These are phyloP conservation scores for Heterotilapia buettikoferi DNA, from an alignment of 2,113 vertebrate species.

Conservation along the genomic window DNA sequence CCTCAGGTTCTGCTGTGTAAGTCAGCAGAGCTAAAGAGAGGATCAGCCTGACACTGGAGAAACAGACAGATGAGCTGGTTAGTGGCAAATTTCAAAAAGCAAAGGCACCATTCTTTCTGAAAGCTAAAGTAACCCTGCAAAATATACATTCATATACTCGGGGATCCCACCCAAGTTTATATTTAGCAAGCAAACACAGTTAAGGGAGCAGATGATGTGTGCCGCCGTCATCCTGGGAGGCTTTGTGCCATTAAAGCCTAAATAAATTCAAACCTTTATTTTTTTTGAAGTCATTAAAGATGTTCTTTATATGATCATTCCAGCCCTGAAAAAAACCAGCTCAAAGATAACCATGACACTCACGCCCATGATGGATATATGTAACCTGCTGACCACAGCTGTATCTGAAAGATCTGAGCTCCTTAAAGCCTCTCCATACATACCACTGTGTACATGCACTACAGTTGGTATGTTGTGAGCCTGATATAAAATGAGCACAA, in stretches of 20 bases:
- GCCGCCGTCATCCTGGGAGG: not conserved
- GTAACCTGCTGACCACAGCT: not conserved
- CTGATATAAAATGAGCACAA: not conserved
- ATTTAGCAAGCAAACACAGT: not conserved
- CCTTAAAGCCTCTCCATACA: not conserved
- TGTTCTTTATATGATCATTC: not conserved
- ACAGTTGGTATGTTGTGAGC: not conserved
- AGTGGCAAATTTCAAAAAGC: not conserved
- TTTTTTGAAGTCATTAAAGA: not conserved
- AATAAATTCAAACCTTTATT: not conserved
- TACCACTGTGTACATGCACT: not conserved
- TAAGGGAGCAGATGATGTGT: not conserved
- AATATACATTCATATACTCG: rapidly evolving
- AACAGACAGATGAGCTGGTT: not conserved
- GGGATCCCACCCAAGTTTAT: not conserved
- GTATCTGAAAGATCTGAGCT: rapidly evolving
- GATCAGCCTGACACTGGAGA: not conserved
- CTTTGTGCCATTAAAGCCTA: not conserved
- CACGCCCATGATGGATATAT: not conserved
- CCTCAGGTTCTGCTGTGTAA: not conserved
- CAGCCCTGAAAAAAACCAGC: not conserved
- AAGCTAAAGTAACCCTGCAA: not conserved
- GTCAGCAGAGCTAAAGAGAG: not conserved
- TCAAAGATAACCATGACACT: not conserved
- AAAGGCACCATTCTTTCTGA: not conserved